phyloP scores from a whole-genome alignment of 2,797 vertebrate species.

The Intellagama lesueurii region DNA sequence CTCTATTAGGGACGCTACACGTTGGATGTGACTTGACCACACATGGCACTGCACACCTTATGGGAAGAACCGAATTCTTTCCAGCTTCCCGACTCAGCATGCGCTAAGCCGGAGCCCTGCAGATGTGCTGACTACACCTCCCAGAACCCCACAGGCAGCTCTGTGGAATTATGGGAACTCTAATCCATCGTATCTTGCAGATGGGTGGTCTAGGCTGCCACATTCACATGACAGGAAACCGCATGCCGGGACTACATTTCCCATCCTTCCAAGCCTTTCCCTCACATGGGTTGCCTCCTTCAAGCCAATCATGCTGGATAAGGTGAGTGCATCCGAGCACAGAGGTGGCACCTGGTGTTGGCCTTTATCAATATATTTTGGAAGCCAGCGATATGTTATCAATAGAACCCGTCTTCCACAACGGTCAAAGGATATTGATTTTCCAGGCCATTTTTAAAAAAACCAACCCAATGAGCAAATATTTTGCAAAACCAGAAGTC shows the following conservation, averaged over 20 bases:
- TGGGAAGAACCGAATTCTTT: not conserved
- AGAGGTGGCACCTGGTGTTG: not conserved
- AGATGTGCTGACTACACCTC: not conserved
- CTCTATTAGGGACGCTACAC: too few species aligned
- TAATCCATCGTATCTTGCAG: not conserved
- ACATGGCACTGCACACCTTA: not conserved
- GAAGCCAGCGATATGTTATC: too few species aligned
- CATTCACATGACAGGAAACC: not conserved
- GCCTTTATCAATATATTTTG: too few species aligned
- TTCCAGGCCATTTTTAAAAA: not conserved
- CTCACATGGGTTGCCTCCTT: not conserved
- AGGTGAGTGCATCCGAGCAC: not conserved
- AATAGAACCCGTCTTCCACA: not conserved
- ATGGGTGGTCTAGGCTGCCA: not conserved
- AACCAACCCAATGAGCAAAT: not conserved
- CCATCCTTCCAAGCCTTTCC: not conserved
- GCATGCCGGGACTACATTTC: not conserved
- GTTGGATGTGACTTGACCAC: too few species aligned
- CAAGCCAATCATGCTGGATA: too few species aligned
- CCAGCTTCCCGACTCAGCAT: not conserved
- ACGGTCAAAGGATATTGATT: not conserved
- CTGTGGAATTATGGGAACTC: not conserved
- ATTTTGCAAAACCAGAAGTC: too few species aligned
- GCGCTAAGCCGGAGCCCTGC: not conserved
- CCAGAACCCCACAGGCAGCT: not conserved